Conservation (phyloP, 2,888 invertebrate genomes). For the Temnothorax unifasciatus region DNA sequence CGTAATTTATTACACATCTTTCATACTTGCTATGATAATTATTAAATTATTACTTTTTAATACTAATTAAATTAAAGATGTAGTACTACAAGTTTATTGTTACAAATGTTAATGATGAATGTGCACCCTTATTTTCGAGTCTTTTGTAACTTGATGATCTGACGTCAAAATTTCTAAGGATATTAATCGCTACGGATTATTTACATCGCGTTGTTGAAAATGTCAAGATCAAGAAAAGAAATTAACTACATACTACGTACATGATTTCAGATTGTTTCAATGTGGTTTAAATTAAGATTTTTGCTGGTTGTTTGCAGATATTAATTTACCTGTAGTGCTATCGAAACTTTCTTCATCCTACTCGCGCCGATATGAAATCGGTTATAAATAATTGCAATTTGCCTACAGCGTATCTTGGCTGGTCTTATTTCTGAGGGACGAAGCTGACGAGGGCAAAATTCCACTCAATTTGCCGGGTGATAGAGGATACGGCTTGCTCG, state of each 20-base stretch:
- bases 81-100: background rate
- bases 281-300: background rate
- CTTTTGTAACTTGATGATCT: background rate
- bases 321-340: background rate
- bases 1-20: background rate
- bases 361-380: background rate
- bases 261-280: background rate
- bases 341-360: background rate
- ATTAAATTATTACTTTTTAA: slow-evolving; percentile 17
- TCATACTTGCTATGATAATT: slow-evolving; percentile 5
- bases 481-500: slow-evolving; percentile 60
- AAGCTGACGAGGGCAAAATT: slow-evolving; percentile 54
- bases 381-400: slow-evolving; percentile 35
- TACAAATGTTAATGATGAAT: slow-evolving; percentile 14
- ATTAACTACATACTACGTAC: background rate
- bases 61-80: slow-evolving; percentile 12
- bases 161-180: background rate
- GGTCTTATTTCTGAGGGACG: slow-evolving; percentile 56
- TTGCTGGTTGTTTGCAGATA: background rate
- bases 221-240: background rate
- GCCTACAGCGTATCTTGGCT: slow-evolving; percentile 56
- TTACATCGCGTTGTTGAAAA: slow-evolving; percentile 24
- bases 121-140: background rate
- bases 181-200: slow-evolving; percentile 22
- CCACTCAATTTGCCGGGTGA: slow-evolving; percentile 61